Evolutionary conservation across 2,113 vertebrate species (phyloP).

Genomic region (Speoplatyrhinus poulsoni): DNA sequence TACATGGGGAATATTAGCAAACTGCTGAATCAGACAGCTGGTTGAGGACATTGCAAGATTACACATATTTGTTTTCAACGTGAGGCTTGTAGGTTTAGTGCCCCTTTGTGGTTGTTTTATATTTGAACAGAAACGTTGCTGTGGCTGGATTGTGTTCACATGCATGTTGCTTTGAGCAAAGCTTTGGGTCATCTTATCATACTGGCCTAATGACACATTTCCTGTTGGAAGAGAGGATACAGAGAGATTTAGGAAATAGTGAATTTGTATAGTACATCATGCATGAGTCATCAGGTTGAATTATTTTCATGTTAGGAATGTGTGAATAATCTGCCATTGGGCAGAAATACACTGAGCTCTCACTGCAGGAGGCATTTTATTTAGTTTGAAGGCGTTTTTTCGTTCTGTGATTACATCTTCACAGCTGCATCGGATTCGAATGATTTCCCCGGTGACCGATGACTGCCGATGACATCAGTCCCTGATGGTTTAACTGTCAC

Average conservation of each 20-base stretch:
- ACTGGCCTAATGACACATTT: constrained; percentile 16
- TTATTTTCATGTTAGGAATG: constrained; percentile 4
- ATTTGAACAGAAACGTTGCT: neutral
- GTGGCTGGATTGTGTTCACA: neutral
- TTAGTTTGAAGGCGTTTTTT: neutral
- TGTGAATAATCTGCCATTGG: constrained; percentile 14
- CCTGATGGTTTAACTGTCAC: constrained; percentile 22
- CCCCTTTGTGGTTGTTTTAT: neutral
- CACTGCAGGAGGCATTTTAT: constrained; percentile 1
- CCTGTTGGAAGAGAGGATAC: constrained; percentile 43
- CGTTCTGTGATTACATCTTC: constrained; percentile 8
- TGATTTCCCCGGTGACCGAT: constrained; percentile 12
- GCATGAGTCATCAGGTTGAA: constrained; percentile 32
- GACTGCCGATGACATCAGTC: constrained; percentile 28
- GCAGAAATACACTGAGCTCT: constrained; percentile 4
- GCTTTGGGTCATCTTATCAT: constrained; percentile 41
- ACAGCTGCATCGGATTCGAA: constrained; percentile 13
- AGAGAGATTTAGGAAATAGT: constrained; percentile 38
- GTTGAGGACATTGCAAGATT: neutral
- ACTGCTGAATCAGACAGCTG: constrained; percentile 1
- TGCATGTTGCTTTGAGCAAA: neutral
- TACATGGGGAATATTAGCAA: neutral
- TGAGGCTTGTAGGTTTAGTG: neutral
- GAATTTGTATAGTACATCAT: constrained; percentile 25
- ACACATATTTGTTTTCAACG: neutral